Base-by-base conservation (phyloP, 1,140 invertebrate genomes). In the Helicoverpa armigera region DNA sequence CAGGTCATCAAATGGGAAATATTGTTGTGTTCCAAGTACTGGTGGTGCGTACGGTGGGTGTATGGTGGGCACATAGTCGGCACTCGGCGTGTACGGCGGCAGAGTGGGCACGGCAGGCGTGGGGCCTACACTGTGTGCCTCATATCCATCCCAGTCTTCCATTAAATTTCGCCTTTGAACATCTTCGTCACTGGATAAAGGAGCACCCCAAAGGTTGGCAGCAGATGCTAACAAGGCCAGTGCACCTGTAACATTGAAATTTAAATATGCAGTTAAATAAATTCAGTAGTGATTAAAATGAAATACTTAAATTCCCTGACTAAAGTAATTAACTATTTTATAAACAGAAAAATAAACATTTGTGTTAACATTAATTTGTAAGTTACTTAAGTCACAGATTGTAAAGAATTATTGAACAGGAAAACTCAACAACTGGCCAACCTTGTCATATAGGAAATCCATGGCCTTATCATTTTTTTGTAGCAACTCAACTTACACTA, bases 1-100 rank as follows among this genome's bases (percentile, higher is more conserved):
- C 80, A 90, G 93, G 88, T 89, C 95, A 88, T 91, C 95, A 85
- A 92, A 96, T 76, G 90, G 95, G 83, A 89, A 95, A 85, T 91
- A 94, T 83, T 94, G 95, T 86, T 91, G 95, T 63, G 83, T 83
- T 51, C 89, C 95, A 70, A 91, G 88, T 3, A 91, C 89, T 50
- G 91, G 95, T 77, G 92, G 94, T 61, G 91, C 92, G 87, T 90
- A 94, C 31, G 87, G 81, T 2, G 90, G 86, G 54, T 90, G 85
- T 7, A 87, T 84, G 60, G 86, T 89, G 82, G 87, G 90, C 29
- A 88, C 78, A 78, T 87, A 94, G 72, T 90, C 92, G 48, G 90
- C 94, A 82, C 85, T 95, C 18, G 93, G 95, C 67, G 93, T 91
- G 82, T 95, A 92, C 1, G 92, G 92, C 0, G 91, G 93, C 10